Conservation (phyloP, 2,888 invertebrate genomes). For the Lithophane socia region DNA sequence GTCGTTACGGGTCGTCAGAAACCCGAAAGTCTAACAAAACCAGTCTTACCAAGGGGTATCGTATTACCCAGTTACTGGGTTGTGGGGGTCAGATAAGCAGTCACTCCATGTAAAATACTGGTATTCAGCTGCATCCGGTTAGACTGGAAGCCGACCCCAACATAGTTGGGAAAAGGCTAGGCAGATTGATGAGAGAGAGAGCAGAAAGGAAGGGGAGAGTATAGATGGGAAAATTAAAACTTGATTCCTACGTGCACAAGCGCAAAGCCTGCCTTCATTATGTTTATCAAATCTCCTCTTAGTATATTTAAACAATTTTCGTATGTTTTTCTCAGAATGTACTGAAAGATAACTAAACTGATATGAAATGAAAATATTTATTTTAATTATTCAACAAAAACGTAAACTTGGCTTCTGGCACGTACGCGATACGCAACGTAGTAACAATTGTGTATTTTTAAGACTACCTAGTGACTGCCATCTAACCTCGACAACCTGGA, state of each 20-base stretch:
- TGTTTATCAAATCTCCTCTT: conserved; percentile 2
- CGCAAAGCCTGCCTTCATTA: neutral
- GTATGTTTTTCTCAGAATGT: conserved; percentile 32
- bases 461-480: neutral
- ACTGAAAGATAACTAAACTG: conserved; percentile 37
- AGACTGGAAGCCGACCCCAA: too few species aligned
- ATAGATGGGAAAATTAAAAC: neutral
- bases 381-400: conserved; percentile 24
- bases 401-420: conserved; percentile 37
- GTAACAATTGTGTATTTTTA: conserved; percentile 6
- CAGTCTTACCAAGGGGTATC: too few species aligned
- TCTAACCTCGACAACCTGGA: too few species aligned
- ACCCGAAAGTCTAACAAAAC: too few species aligned
- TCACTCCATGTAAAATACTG: too few species aligned
- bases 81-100: too few species aligned
- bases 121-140: too few species aligned
- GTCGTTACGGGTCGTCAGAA: too few species aligned
- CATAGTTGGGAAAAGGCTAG: too few species aligned
- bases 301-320: conserved; percentile 24
- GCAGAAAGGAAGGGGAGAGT: neutral
- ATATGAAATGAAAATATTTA: conserved; percentile 54
- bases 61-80: too few species aligned
- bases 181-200: too few species aligned
- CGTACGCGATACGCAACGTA: conserved; percentile 30
- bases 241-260: neutral